These are phyloP conservation scores for Valencia hispanica DNA, from an alignment of 2,797 vertebrate genomes.

Conservation along the genomic window DNA sequence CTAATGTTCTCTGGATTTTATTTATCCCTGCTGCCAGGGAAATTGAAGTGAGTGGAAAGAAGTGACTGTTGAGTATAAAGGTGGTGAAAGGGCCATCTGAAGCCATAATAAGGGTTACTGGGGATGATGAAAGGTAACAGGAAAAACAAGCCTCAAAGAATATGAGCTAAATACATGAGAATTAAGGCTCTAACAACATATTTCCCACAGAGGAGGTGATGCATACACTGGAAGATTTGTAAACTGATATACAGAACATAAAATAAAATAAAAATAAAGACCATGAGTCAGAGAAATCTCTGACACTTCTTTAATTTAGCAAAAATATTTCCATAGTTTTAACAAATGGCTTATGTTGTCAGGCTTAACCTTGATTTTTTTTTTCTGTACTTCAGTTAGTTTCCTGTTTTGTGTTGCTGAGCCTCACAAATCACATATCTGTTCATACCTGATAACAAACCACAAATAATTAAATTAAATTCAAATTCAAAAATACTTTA, in stretches of 20 bases:
- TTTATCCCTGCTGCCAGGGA: too few relatives aligned
- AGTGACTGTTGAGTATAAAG: background rate
- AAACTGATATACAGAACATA: background rate
- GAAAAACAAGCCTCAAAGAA: background rate
- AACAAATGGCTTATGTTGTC: background rate
- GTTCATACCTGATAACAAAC: background rate
- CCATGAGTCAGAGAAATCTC: background rate
- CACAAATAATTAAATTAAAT: too few relatives aligned
- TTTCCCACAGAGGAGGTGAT: background rate
- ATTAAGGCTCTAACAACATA: background rate
- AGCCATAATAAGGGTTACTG: conserved; percentile 6
- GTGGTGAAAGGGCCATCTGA: background rate
- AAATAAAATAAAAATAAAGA: background rate
- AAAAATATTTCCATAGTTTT: background rate
- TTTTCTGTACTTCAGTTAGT: background rate
- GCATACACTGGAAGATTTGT: background rate
- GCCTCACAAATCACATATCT: background rate
- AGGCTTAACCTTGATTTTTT: background rate
- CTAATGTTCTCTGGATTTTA: background rate
- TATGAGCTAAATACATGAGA: background rate
- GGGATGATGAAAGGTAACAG: background rate
- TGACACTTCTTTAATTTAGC: background rate
- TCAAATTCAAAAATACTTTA: too few relatives aligned
- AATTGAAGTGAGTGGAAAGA: background rate
- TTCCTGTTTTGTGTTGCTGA: background rate